Base-by-base conservation (phyloP, 1,140 invertebrate species). In the Saccostrea cuccullata region DNA sequence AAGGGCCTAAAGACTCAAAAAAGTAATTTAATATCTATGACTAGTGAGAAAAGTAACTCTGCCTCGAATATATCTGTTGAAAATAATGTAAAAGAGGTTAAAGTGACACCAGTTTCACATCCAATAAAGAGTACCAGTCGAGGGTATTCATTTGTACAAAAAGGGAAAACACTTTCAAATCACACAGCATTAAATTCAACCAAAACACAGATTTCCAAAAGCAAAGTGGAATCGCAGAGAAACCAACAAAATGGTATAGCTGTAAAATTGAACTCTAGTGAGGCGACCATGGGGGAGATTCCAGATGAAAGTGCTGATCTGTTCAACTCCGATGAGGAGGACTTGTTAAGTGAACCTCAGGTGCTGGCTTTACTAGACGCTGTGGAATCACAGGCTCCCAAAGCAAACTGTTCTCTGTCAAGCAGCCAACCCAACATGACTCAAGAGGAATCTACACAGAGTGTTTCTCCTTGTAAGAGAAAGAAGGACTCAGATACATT, bases 271-370 rank as follows among this genome's bases (percentile, higher is more conserved):
- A 77, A 13, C 26, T 36, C 60, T 2, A 20, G 11, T 36, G 12
- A 70, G 20, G 60, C 36, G 20, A 17, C 84, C 26, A 77, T 9
- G 58, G 15, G n/a, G 6, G 47, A 55, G 2, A 9, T 26, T 30
- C n/a, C 73, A 47, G 84, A 26, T 40, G 70, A 87, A 55, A 90
- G 82, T 88, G 90, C 86, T n/a, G 89, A 91, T 58, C 67, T 91
- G 55, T 90, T 91, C 85, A 58, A 67, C 9, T 88, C 88, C 55
- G 90, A 91, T 89, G 89, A 92, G 87, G 89, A 91, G 73, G 92
- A 92, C 86, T 87, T 87, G 13, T 70, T 93, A 17, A 90, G 88
- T 67, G 92, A 93, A 70, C 90, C 91, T 26, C 89, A 93, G 90
- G 90, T 93, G 26, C 82, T 92, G 8, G 92, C 92, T 30, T 36